Percentiles rank a stretch among this genome's conserved stretches.
Evolutionary conservation across 2,888 invertebrate genomes (phyloP).

Genomic region (Cyclophora punctaria): DNA sequence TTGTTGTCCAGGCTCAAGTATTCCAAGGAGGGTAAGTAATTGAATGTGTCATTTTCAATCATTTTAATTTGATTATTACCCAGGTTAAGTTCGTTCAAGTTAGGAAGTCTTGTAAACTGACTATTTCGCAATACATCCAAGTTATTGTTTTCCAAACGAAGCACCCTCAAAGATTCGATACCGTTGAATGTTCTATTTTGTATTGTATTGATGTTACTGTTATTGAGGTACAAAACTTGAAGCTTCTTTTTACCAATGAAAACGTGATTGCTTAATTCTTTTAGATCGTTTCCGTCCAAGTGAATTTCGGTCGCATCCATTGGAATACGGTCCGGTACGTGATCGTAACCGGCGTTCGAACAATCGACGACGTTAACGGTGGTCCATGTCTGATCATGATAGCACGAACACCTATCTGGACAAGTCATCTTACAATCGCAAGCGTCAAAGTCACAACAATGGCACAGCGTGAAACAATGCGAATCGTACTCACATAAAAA

Average conservation of each 20-base stretch:
- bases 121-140: conserved; percentile 82
- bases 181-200: conserved; percentile 90
- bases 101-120: conserved; percentile 85
- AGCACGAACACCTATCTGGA: conserved; percentile 89
- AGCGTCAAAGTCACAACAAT: conserved; percentile 92
- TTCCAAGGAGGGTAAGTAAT: conserved; percentile 81
- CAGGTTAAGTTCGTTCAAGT: conserved; percentile 83
- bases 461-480: conserved; percentile 89
- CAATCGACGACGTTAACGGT: conserved; percentile 88
- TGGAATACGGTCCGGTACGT: conserved; percentile 86
- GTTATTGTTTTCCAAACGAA: conserved; percentile 86
- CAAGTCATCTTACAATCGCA: conserved; percentile 95
- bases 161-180: conserved; percentile 80
- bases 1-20: conserved; percentile 85
- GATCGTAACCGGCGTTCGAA: conserved; percentile 82
- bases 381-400: conserved; percentile 89
- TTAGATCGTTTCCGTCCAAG: conserved; percentile 87
- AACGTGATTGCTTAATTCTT: conserved; percentile 86
- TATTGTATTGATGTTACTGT: conserved; percentile 83
- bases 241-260: conserved; percentile 90
- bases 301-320: conserved; percentile 93
- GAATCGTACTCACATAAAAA: conserved; percentile 88
- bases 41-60: conserved; percentile 85
- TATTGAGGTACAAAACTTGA: conserved; percentile 85
- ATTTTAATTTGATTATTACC: conserved; percentile 83